Evolutionary conservation across 2,113 vertebrate genomes (phyloP), one percentile per base, ranked within the genome.

Genomic region (Tetraodon nigroviridis): DNA sequence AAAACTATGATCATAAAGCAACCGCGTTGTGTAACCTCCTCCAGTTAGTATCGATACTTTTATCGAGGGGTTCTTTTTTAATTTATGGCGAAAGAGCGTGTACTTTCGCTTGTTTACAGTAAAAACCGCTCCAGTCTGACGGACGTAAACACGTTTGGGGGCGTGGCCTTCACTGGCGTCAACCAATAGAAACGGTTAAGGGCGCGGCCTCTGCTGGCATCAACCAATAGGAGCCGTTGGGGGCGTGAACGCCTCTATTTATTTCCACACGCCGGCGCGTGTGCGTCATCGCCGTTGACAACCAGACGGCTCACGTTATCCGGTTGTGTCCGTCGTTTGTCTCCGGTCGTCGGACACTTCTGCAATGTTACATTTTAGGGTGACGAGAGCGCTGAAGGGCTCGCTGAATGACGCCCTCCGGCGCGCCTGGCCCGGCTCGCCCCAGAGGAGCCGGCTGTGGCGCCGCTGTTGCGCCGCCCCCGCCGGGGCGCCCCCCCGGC

Each of bases 291-390:
- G 19, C 48, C 44, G 16, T 16, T 44, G 1, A n/a, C 16, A 16
- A 5, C n/a, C 5, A 3, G 0, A 46, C 0, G 1, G 13, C 6
- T 2, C 14, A 17, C 0, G 10, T 8, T 3, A 27, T 16, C 13
- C 53, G 47, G 10, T 41, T n/a, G 40, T 32, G 21, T 58, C 22
- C 61, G 19, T 79, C 61, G 19, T 79, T 75, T 77, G 29, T 64
- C 67, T 45, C 27, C 17, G 50, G 69, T 40, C 61, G 76, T 70
- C 65, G 4, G 83, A 85, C 71, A 67, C 68, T 86, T 85, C 84
- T 90, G 89, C 91, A 67, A 92, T 92, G 90, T 92, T 90, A 77
- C 88, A 90, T 27, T 89, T 89, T 53, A 86, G 88, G 87, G 67
- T 62, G 29, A 77, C 89, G 20, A 49, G 76, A 88, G 62, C 75